Evolutionary conservation across 2,113 vertebrate species (phyloP), one percentile per base, ranked within the genome.

Genomic region (Osmerus eperlanus): DNA sequence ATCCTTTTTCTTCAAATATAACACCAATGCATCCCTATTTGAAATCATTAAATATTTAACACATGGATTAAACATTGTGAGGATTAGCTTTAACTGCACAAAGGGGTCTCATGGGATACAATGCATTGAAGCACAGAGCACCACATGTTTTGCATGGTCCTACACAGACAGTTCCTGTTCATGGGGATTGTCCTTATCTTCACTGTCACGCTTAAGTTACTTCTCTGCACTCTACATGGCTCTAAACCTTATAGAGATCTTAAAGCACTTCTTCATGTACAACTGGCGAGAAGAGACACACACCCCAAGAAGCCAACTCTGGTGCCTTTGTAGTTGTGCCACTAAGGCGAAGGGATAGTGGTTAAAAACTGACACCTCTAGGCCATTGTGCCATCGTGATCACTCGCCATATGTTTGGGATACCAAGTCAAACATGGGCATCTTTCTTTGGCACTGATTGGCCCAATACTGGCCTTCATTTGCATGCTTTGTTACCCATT

Each of bases 41-140:
- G 79, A 60, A 81, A 69, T 85, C 82, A 85, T 87, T 82, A 84
- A 85, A 85, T 86, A 85, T 86, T 87, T 79, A 85, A 80, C 79
- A 76, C 32, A 52, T 60, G 78, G 70, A 77, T 84, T 81, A 83
- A 82, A 75, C 52, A 51, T 79, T 81, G 41, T 65, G 52, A 73
- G 79, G 83, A 84, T 87, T 83, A 81, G 14, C 61, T 72, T 6
- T n/a, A 54, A 68, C 52, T 21, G 67, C 67, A 59, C 36, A 11
- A 59, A 69, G 66, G 9, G 18, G 76, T 75, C 82, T 81, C 81
- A 19, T 0, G 81, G 79, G 77, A 77, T 60, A 23, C 8, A 14
- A 60, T 12, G 16, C 58, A 60, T 23, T 13, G 14, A 18, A 29
- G 28, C 15, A 9, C 9, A 47, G 9, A 47, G 9, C 41, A 47